phyloP scores from a whole-genome alignment of 92 coral and sea anemone genomes.

The Zoanthus sociatus region DNA sequence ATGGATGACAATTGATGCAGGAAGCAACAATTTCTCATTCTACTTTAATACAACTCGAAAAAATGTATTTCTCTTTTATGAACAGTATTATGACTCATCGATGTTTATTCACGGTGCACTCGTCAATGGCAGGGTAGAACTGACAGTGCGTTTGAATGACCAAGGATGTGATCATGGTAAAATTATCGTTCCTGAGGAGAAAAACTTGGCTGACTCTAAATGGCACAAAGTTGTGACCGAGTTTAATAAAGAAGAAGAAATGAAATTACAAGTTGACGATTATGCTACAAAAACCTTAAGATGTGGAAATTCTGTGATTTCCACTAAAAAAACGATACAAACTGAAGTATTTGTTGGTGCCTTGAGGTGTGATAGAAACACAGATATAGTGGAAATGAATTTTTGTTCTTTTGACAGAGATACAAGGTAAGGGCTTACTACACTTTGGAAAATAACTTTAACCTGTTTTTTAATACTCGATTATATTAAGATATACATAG shows the following conservation, averaged over 20 bases:
- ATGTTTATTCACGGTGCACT: not conserved
- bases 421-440: not conserved
- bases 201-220: not conserved
- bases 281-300: not conserved
- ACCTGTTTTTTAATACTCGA: too few species aligned
- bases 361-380: not conserved
- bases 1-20: not conserved
- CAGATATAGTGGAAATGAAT: not conserved
- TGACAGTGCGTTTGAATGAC: not conserved
- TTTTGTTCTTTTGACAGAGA: not conserved
- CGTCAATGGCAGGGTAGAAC: not conserved
- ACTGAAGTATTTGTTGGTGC: slow-evolving; percentile 36
- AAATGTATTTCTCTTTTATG: slow-evolving; percentile 26
- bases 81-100: not conserved
- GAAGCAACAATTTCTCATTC: not conserved
- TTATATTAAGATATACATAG: too few species aligned
- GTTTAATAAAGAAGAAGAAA: not conserved
- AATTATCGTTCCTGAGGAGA: not conserved
- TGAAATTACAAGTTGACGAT: slow-evolving; percentile 8
- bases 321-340: not conserved
- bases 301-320: not conserved
- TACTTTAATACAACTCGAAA: slow-evolving; percentile 4
- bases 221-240: slow-evolving; percentile 30
- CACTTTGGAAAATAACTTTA: too few species aligned
- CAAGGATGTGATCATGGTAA: too few species aligned